These are phyloP conservation scores for Dugesia japonica DNA, from an alignment of 2,888 invertebrate genomes.

Conservation along the genomic window DNA sequence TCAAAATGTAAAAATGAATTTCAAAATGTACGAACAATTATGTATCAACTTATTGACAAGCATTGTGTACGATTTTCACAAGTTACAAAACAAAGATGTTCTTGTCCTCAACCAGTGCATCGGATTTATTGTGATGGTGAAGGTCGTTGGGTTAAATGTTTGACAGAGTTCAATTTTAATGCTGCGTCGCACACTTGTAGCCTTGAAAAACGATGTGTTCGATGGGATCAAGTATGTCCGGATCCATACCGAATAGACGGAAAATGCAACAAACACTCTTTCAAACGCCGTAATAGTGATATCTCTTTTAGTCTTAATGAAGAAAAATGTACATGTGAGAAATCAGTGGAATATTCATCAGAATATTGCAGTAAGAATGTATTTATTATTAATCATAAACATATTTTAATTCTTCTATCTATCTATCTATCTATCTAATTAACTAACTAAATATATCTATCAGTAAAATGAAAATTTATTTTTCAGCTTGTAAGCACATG, in stretches of 20 bases:
- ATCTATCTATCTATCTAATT: not conserved
- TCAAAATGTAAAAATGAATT: constrained; percentile 22
- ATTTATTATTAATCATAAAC: not conserved
- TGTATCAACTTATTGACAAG: constrained; percentile 24
- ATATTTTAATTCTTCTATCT: not conserved
- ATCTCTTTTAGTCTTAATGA: not conserved
- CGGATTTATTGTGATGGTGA: constrained; percentile 30
- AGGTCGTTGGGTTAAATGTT: constrained; percentile 29
- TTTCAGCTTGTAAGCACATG: constrained; percentile 29
- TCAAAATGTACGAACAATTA: constrained; percentile 1
- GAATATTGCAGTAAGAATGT: constrained; percentile 29
- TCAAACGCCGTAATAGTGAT: not conserved
- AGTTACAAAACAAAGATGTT: not conserved
- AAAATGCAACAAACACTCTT: not conserved
- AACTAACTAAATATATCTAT: not conserved
- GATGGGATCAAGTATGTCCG: constrained; percentile 25
- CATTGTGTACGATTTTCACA: constrained; percentile 21
- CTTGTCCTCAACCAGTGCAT: constrained; percentile 24
- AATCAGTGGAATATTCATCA: constrained; percentile 12
- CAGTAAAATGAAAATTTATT: not conserved
- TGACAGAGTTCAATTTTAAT: constrained; percentile 23
- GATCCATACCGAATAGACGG: not conserved
- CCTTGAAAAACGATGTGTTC: constrained; percentile 27
- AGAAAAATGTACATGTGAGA: constrained; percentile 22
- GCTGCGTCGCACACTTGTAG: constrained; percentile 10